Base-by-base conservation (phyloP, 2,113 vertebrate genomes). In the Hemibagrus wyckioides region DNA sequence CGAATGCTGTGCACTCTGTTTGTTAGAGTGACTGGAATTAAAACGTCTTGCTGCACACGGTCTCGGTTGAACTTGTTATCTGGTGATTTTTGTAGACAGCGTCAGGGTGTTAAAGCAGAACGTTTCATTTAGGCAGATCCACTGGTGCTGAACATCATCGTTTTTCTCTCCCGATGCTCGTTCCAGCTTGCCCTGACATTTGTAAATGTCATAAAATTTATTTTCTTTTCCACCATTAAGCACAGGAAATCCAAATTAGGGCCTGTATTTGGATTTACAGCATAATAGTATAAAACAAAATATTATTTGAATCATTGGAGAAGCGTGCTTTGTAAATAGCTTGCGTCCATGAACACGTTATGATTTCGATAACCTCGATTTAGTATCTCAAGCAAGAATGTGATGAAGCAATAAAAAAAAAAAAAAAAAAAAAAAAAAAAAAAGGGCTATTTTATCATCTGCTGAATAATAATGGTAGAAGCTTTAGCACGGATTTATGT, bases 71-170 rank as follows among this genome's bases (percentile, higher is more conserved):
- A 76, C 36, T 44, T 75, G 39, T 65, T 54, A 28, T 86, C 50
- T n/a, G 76, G 59, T 80, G 61, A 67, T 14, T 79, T 80, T 21
- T 81, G 33, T 33, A 41, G 77, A 80, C 33, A 54, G 59, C 30
- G 67, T 39, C 59, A 52, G 76, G 48, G 59, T 50, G 44, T 67
- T 54, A 65, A 6, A 50, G n/a, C 28, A 54, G 23, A 39, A n/a
- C 15, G 4, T 65, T 39, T 63, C 8, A 65, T 44, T 86, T 10
- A 30, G 77, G 41, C 85, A 80, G 50, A 36, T 41, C 48, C 30
- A 54, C 76, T 56, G 41, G 41, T 17, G 23, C 13, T 48, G 25
- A 82, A 82, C 17, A 73, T 67, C 33, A 44, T 33, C 41, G 11
- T 41, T 41, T 50, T 44, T 36, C 36, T n/a, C 75, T 33, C 82